Conservation (phyloP, 2,113 vertebrate genomes). For the Larimichthys polyactis region DNA sequence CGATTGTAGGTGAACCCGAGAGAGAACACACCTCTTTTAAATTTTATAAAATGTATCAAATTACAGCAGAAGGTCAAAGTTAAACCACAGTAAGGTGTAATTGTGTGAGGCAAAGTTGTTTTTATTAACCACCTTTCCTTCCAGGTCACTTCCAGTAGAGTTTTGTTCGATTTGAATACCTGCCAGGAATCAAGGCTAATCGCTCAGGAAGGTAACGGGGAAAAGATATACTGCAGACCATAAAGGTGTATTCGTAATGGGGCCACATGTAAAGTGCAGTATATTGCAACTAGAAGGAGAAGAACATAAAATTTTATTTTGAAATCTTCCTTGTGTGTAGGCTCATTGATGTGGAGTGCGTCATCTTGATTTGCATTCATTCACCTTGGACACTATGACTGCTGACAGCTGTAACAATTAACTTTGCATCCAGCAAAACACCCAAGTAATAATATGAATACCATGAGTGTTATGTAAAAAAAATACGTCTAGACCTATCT, state of each 20-base stretch:
- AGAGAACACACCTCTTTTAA: neutral
- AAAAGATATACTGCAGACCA: neutral
- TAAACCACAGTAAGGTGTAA: neutral
- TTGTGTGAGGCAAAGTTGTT: neutral
- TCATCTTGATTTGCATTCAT: constrained; percentile 5
- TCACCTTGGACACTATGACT: constrained; percentile 19
- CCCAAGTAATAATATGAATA: neutral
- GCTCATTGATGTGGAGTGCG: neutral
- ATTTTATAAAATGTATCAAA: neutral
- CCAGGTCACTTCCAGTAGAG: neutral
- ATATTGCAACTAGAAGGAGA: no score
- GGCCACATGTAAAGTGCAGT: neutral
- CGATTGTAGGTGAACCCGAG: neutral
- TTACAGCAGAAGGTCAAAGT: neutral
- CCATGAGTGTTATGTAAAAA: neutral
- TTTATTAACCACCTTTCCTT: neutral
- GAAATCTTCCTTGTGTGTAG: neutral
- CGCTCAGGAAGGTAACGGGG: neutral
- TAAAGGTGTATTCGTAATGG: neutral
- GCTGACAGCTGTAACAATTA: constrained; percentile 5
- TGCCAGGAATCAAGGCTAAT: neutral
- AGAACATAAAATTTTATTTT: no score
- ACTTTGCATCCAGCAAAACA: neutral
- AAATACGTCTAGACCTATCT: no score
- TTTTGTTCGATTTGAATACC: neutral